Percentiles rank a stretch among this genome's conserved stretches.
Conservation (phyloP, 2,113 vertebrate genomes). For the Colius striatus region DNA sequence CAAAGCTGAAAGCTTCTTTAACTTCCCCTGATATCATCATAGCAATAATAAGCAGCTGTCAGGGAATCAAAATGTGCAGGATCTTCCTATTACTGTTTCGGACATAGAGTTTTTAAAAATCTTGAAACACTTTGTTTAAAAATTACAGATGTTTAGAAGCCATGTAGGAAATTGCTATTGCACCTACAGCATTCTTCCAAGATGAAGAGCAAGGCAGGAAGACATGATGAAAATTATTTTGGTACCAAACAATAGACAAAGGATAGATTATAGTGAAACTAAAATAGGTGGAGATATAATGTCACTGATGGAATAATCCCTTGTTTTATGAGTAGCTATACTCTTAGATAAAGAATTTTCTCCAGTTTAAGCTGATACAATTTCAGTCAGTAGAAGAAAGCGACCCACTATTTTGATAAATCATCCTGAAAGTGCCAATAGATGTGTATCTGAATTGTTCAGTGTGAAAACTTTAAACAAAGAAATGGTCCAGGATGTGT, state of each 20-base stretch:
- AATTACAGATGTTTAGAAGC: neutral
- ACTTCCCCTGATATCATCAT: neutral
- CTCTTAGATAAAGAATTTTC: neutral
- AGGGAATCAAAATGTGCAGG: neutral
- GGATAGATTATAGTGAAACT: neutral
- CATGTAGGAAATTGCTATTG: neutral
- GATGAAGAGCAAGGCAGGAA: neutral
- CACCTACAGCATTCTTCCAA: neutral
- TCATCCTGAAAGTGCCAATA: neutral
- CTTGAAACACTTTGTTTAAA: neutral
- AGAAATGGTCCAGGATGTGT: neutral
- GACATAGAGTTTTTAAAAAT: neutral
- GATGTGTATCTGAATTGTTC: neutral
- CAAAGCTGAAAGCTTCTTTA: neutral
- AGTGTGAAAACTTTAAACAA: neutral
- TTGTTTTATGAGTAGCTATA: neutral
- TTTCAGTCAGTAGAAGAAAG: neutral
- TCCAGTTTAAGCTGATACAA: neutral
- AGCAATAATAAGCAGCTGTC: neutral
- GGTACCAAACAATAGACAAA: neutral
- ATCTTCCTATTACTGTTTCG: neutral
- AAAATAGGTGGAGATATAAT: neutral
- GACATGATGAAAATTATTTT: neutral
- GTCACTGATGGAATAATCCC: neutral
- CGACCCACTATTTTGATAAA: fast-evolving